phyloP scores from a whole-genome alignment of 2,888 invertebrate species.

The Thelaira solivaga region DNA sequence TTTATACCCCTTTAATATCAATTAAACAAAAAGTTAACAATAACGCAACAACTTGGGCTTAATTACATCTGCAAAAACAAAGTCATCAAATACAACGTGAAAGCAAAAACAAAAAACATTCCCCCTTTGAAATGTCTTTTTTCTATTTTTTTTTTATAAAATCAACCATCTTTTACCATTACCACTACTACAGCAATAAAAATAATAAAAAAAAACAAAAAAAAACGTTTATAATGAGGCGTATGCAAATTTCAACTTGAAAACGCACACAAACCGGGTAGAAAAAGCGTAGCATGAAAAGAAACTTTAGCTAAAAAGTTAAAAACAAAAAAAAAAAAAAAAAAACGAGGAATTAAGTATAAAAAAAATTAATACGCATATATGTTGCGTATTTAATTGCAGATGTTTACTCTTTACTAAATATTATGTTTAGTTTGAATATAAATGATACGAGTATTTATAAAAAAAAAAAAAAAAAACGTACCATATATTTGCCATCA shows the following conservation, averaged over 20 bases:
- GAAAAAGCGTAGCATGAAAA: background rate
- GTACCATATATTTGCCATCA: background rate
- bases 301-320: background rate
- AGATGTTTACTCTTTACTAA: slow-evolving; percentile 13
- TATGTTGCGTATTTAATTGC: slow-evolving; percentile 54
- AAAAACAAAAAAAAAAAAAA: background rate
- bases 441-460: slow-evolving; percentile 20
- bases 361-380: slow-evolving; percentile 14
- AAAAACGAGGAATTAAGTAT: background rate
- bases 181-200: too few relatives aligned
- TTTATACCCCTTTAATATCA: too few relatives aligned
- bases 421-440: slow-evolving; percentile 30
- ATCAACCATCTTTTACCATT: too few relatives aligned
- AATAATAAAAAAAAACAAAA: too few relatives aligned
- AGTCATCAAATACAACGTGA: too few relatives aligned
- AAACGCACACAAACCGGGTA: background rate
- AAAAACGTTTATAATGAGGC: slow-evolving; percentile 3
- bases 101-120: too few relatives aligned
- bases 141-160: too few relatives aligned
- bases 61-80: too few relatives aligned
- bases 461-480: background rate
- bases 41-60: too few relatives aligned
- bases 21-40: too few relatives aligned
- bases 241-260: slow-evolving; percentile 35
- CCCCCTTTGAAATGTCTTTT: too few relatives aligned